Base-by-base conservation (phyloP, 2,113 vertebrate genomes). In the Talpa occidentalis region DNA sequence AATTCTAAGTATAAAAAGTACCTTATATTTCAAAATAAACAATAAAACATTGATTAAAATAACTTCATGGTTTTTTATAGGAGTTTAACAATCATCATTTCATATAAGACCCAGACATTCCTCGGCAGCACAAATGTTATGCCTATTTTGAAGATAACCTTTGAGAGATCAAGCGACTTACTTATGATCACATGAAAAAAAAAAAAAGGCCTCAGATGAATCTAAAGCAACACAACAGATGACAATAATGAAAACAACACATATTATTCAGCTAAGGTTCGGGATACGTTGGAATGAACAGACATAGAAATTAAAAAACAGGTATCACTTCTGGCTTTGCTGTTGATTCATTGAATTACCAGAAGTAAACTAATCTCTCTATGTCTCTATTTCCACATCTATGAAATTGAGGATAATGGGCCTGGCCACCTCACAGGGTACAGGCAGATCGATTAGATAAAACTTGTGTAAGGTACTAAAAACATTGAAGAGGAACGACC, bases 361-460 rank as follows among this genome's bases (percentile, higher is more conserved):
- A 2, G 26, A 17, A n/a, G 22, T 64, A 85, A 76, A 85, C 69
- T 90, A 87, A 93, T 73, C 64, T 86, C 73, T 56, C 81, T 56
- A 1, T 88, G 70, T 82, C 82, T 96, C 67, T 94, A 44, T 96
- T 96, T 96, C 85, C 78, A 85, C 94, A 97, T 88, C 54, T 59
- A 40, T 21, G 42, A 82, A 96, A 94, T 59, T 79, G 79, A 94
- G 77, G 87, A 93, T 95, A 96, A 97, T 97, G 64, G 80, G 80
- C n/a, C 49, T 88, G 72, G 73, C 86, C 60, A 21, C 40, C 76
- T 90, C 52, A 30, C 22, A 49, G 35, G 62, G 54, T 62, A 32
- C 86, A 77, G 16, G 60, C 94, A 94, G 91, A 90, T 93, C 66
- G 77, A 88, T 90, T 76, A 94, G 94, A 87, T 84, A 84, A 96